Evolutionary conservation across 1,140 invertebrate genomes (phyloP), one percentile per base, ranked within the genome.

Genomic region (Nixonia krombeini): DNA sequence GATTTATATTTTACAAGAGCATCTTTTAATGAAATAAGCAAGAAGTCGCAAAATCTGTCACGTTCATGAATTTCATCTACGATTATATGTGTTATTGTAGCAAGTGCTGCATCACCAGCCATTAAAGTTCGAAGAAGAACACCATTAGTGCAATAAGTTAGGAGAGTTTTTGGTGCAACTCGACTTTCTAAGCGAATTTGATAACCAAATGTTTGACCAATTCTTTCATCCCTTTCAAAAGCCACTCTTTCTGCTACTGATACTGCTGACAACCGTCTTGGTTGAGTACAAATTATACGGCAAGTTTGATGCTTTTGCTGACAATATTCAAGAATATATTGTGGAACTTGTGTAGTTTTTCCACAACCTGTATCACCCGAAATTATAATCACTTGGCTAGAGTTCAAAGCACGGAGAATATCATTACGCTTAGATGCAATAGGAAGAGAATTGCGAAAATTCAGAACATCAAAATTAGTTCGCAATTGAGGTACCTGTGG

Each of bases 11-110:
- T 89, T 0, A 87, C 76, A 3, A 98, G 74, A 2, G 91, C 89
- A 70, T 96, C 92, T 47, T 92, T 89, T 5, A 98, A 77, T 9
- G 93, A 91, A 44, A 96, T 93, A 26, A 99, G 81, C 9, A 98
- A 85, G 82, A 99, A 98, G 84, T 99, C 97, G 41, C 93, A 92
- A 74, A 96, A 92, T 69, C 94, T 89, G 81, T 98, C 96, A 0
- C 97, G 87, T 82, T 99, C 96, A 81, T 98, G 96, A 41, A 98
- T 91, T 86, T 99, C 97, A 80, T 99, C 97, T 55, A 97, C 89
- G 12, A 96, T 89, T 17, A 96, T 86, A 78, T 99, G 96, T 0
- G 95, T 96, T 1, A 97, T 86, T 17, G 88, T 88, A 15, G 86
- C 86, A 0, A 94, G 78, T 4, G 90, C 86, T 2, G 87, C 86